A percentile compares a stretch with the other conserved stretches of the same genome.
phyloP scores from a whole-genome alignment of 2,888 invertebrate species.

The Abrostola triplasia region DNA sequence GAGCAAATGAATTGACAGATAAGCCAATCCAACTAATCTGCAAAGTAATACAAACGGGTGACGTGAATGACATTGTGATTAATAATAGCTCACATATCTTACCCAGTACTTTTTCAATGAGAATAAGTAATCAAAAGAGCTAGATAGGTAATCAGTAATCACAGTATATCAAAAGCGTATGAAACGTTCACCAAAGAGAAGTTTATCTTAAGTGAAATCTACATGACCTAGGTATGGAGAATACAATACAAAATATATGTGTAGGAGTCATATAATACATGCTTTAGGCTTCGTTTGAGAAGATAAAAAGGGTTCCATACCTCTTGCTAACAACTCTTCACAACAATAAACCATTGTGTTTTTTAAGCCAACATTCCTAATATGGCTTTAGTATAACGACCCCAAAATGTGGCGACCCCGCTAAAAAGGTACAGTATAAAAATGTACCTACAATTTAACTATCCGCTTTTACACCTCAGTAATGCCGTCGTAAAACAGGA shows the following conservation, averaged over 20 bases:
- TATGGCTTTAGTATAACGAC: slow-evolving; percentile 30
- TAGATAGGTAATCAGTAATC: slow-evolving; percentile 1
- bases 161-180: background rate
- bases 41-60: no score
- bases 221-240: background rate
- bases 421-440: slow-evolving; percentile 39
- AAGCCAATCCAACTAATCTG: no score
- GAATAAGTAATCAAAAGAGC: no score
- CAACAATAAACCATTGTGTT: slow-evolving; percentile 48
- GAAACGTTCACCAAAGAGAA: background rate
- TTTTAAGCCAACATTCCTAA: slow-evolving; percentile 36
- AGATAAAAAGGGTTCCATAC: slow-evolving; percentile 42
- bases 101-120: no score
- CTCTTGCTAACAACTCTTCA: slow-evolving; percentile 28
- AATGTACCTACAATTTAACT: slow-evolving; percentile 43
- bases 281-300: slow-evolving; percentile 6
- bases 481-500: slow-evolving; percentile 43
- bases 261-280: slow-evolving; percentile 12
- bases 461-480: slow-evolving; percentile 37
- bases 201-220: slow-evolving; percentile 17
- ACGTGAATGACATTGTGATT: no score
- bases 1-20: no score
- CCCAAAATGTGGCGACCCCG: slow-evolving; percentile 27
- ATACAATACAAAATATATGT: slow-evolving; percentile 17
- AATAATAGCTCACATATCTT: no score